Evolutionary conservation across 2,113 vertebrate species (phyloP).

Genomic region (Tenrec ecaudatus): DNA sequence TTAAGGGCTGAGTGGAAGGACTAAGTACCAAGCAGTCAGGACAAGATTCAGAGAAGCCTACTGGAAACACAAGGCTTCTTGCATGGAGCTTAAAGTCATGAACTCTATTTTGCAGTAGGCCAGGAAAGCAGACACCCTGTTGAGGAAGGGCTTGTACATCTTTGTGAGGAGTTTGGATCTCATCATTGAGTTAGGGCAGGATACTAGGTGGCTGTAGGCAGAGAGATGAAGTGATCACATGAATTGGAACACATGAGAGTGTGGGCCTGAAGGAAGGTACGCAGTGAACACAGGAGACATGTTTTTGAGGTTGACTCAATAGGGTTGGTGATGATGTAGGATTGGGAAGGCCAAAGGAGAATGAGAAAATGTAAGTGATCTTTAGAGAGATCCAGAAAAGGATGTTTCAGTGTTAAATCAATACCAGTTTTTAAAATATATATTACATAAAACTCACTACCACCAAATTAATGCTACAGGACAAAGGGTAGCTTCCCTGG

Average conservation of each 20-base stretch:
- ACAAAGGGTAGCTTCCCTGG: too few relatives aligned
- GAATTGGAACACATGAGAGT: background rate
- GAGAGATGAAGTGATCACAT: background rate
- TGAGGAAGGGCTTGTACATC: background rate
- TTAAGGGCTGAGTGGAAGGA: background rate
- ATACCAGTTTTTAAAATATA: background rate
- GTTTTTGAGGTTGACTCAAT: background rate
- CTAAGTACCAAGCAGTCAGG: background rate
- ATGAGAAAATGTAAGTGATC: background rate
- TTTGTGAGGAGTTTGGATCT: background rate
- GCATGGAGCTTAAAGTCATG: background rate
- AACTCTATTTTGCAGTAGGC: background rate
- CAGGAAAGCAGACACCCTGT: background rate
- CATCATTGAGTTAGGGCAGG: background rate
- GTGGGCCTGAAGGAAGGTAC: background rate
- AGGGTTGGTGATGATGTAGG: background rate
- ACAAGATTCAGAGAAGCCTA: background rate
- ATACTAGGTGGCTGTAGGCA: background rate
- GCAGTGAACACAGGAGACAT: background rate
- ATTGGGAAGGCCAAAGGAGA: background rate
- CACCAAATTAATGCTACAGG: too few relatives aligned
- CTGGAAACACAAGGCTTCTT: background rate
- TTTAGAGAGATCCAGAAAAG: background rate
- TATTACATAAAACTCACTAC: too few relatives aligned
- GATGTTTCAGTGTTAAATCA: background rate